Conservation (phyloP, 2,888 invertebrate genomes). For the Caenorhabditis parvicauda region DNA sequence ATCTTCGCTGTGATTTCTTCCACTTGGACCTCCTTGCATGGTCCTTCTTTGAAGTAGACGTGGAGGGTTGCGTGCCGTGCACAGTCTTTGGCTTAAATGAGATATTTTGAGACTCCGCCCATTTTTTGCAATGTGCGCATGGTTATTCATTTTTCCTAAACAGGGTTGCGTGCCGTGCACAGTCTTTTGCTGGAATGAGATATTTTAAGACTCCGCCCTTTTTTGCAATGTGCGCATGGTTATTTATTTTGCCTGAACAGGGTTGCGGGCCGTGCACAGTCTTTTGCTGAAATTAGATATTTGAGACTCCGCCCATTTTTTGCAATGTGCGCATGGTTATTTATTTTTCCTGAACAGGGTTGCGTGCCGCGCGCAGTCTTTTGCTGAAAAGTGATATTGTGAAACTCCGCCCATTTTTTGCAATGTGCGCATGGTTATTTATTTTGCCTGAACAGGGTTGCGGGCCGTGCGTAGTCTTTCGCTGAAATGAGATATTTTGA, state of each 20-base stretch:
- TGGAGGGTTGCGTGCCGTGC: constrained; percentile 48
- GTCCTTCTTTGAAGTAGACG: constrained; percentile 60
- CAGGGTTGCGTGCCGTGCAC: constrained; percentile 46
- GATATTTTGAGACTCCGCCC: no score
- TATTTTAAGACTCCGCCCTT: no score
- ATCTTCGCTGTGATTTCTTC: constrained; percentile 40
- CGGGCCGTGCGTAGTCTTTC: constrained; percentile 34
- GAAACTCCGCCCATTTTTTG: no score
- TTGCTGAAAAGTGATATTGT: constrained; percentile 12
- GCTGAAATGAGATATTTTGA: constrained; percentile 14
- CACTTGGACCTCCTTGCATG: constrained; percentile 48
- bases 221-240: no score
- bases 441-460: no score
- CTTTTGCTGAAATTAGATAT: constrained; percentile 19
- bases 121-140: no score
- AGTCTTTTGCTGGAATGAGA: constrained; percentile 22
- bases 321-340: no score
- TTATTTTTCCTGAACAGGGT: no score
- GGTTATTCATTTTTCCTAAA: no score
- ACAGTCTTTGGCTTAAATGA: constrained; percentile 23
- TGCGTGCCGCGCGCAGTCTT: constrained; percentile 39
- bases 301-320: no score
- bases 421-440: no score
- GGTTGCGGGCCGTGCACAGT: constrained; percentile 42
- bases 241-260: no score